phyloP scores from a whole-genome alignment of 2,888 invertebrate genomes.

The Rhyacophila evoluta region DNA sequence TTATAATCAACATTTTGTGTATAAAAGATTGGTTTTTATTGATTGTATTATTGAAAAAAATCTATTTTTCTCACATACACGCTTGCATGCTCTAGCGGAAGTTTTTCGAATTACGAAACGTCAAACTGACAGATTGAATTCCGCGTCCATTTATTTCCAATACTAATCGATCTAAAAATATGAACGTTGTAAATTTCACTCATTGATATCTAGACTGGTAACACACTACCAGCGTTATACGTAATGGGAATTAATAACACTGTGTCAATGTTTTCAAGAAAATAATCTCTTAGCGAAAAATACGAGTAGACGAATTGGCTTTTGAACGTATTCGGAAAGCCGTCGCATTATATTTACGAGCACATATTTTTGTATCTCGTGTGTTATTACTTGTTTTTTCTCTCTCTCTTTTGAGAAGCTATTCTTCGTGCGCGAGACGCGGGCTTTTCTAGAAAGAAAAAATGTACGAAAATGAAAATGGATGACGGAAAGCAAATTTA shows the following conservation, averaged over 20 bases:
- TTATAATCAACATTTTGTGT: too few species aligned
- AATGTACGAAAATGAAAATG: not conserved
- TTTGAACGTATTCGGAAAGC: slow-evolving; percentile 9
- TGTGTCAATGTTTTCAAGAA: not conserved
- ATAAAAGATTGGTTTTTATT: too few species aligned
- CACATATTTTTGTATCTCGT: slow-evolving; percentile 16
- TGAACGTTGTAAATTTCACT: too few species aligned
- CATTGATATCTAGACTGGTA: too few species aligned
- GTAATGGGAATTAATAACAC: not conserved
- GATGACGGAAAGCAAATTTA: slow-evolving; percentile 8
- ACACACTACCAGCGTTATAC: too few species aligned
- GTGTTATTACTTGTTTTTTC: slow-evolving; percentile 5
- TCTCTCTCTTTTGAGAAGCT: not conserved
- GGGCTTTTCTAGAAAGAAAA: not conserved
- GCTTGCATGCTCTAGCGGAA: too few species aligned
- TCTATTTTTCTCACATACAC: too few species aligned
- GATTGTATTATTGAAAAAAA: too few species aligned
- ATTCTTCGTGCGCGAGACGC: not conserved
- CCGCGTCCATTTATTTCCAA: too few species aligned
- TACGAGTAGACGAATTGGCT: not conserved
- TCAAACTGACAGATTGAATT: too few species aligned
- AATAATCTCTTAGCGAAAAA: not conserved
- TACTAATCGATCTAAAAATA: too few species aligned
- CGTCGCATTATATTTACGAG: slow-evolving; percentile 19
- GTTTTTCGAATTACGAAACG: too few species aligned